Conservation (phyloP, 1,140 invertebrate genomes). For the Drosophila trapezifrons region DNA sequence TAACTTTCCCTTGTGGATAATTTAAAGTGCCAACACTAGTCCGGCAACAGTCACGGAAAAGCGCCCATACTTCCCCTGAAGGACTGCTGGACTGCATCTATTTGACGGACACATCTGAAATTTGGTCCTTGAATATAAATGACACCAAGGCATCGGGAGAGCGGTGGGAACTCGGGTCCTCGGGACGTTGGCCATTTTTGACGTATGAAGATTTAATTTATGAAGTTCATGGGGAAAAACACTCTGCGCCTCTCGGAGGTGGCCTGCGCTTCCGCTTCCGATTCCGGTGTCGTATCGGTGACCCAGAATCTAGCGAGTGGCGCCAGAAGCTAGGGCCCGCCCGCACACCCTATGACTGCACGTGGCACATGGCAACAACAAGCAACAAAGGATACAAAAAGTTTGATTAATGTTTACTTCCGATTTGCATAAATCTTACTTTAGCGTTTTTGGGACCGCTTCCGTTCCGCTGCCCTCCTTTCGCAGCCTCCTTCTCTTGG, state of each 20-base stretch:
- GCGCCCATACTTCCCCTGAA: not conserved
- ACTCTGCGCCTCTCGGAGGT: conserved; percentile 25
- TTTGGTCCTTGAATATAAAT: conserved; percentile 75
- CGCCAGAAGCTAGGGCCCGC: conserved; percentile 62
- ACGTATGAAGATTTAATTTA: conserved; percentile 79
- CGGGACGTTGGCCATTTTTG: conserved; percentile 49
- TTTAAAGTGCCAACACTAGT: not conserved
- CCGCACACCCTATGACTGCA: conserved; percentile 33
- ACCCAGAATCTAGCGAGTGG: conserved; percentile 63
- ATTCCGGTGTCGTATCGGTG: conserved; percentile 51
- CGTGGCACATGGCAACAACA: conserved; percentile 30
- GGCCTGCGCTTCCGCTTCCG: conserved; percentile 48
- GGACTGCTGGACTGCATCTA: not conserved
- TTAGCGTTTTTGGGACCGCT: conserved; percentile 64
- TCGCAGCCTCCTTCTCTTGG: conserved; percentile 6
- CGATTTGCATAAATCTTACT: conserved; percentile 84
- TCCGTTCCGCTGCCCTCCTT: not conserved
- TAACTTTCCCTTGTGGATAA: no score
- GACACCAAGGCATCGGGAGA: conserved; percentile 23
- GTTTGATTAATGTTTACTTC: conserved; percentile 84
- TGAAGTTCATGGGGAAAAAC: conserved; percentile 60
- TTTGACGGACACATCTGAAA: conserved; percentile 14
- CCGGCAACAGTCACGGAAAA: not conserved
- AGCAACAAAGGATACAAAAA: conserved; percentile 55
- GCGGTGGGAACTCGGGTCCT: not conserved